phyloP scores from a whole-genome alignment of 2,797 vertebrate genomes.

The Synanceia verrucosa region DNA sequence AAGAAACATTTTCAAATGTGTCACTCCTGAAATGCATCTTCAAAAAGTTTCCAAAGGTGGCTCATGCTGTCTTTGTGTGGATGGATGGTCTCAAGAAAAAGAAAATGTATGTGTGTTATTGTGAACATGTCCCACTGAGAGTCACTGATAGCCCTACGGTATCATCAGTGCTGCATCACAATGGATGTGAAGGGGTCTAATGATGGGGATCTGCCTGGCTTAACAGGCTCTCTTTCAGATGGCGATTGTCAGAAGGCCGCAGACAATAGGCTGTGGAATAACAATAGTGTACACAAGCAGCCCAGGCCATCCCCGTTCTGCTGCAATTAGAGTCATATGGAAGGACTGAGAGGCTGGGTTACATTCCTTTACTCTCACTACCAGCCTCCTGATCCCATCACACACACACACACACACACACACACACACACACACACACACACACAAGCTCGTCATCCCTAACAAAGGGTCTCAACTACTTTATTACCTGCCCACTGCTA shows the following conservation, averaged over 20 bases:
- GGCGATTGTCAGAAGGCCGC: conserved; percentile 60
- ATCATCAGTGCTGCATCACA: conserved; percentile 63
- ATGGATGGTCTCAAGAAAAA: conserved; percentile 5
- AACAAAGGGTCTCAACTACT: conserved; percentile 74
- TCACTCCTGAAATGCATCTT: neutral
- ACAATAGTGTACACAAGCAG: conserved; percentile 74
- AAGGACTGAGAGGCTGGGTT: conserved; percentile 53
- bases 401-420: conserved; percentile 27
- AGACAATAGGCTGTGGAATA: conserved; percentile 69
- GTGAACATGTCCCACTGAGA: conserved; percentile 25
- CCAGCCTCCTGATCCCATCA: conserved; percentile 58
- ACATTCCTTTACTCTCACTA: conserved; percentile 76
- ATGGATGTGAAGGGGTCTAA: conserved; percentile 69
- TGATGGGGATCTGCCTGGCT: conserved; percentile 65
- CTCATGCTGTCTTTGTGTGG: conserved; percentile 15
- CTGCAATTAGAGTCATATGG: conserved; percentile 78
- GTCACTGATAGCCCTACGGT: conserved; percentile 64
- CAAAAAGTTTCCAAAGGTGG: neutral
- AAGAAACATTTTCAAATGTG: neutral
- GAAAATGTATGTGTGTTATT: conserved; percentile 18
- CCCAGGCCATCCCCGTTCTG: conserved; percentile 61
- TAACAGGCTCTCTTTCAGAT: conserved; percentile 71
- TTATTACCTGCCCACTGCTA: conserved; percentile 69
- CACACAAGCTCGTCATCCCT: conserved; percentile 53
- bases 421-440: conserved; percentile 29